Evolutionary conservation across 2,888 invertebrate genomes (phyloP).

Genomic region (Diarsia mendica): DNA sequence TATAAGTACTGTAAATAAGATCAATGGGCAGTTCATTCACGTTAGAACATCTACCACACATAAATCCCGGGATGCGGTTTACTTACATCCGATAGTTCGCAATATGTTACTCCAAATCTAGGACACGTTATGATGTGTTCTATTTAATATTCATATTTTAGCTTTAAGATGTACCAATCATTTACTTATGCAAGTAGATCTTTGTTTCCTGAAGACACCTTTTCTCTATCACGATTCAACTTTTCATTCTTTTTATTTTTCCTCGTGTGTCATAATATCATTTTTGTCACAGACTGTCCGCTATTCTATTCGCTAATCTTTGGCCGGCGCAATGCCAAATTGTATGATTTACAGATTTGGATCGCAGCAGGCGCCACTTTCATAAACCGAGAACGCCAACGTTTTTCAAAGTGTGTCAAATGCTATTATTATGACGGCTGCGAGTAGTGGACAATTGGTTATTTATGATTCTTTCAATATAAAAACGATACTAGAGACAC

Average conservation of each 20-base stretch:
- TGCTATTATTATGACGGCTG: conserved; percentile 72
- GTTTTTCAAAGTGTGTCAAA: conserved; percentile 78
- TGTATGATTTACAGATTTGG: conserved; percentile 83
- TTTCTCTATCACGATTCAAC: background rate
- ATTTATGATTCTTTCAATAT: conserved; percentile 56
- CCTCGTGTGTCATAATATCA: conserved; percentile 23
- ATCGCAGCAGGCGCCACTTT: conserved; percentile 81
- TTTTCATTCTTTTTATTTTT: background rate
- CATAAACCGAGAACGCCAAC: conserved; percentile 75
- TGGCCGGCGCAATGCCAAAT: conserved; percentile 85
- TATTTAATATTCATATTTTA: conserved; percentile 58
- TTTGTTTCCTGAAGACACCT: conserved; percentile 12
- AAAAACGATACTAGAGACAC: conserved; percentile 41
- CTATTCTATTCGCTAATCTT: conserved; percentile 68
- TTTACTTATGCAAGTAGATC: conserved; percentile 32
- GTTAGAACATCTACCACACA: conserved; percentile 54
- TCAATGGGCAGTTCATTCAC: conserved; percentile 61
- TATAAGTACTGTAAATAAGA: conserved; percentile 60
- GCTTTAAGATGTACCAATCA: conserved; percentile 40
- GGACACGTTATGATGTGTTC: conserved; percentile 62
- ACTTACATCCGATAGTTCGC: conserved; percentile 66
- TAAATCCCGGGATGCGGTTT: conserved; percentile 70
- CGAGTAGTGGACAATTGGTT: conserved; percentile 53
- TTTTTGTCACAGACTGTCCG: conserved; percentile 43
- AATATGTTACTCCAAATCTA: conserved; percentile 60